Base-by-base conservation (phyloP, 2,888 invertebrate species). In the Cantharis lateralis region DNA sequence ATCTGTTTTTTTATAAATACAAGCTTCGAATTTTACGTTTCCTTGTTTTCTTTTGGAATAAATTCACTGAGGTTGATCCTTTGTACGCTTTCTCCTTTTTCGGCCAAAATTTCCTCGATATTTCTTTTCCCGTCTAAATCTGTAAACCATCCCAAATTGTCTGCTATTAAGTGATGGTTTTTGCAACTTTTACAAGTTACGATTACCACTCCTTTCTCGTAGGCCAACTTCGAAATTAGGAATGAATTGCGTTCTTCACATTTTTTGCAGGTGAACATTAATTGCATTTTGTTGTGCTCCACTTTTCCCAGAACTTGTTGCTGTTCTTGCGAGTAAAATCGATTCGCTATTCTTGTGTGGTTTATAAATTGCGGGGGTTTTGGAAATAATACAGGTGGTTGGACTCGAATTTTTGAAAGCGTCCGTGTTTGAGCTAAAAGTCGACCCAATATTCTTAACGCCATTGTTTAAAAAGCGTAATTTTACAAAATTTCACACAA, bases 61-160 rank as follows among this genome's bases (percentile, higher is more conserved):
- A 70, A 75, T 75, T 75, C 75, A 15, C 68, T 26, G 5, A 75
- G 18, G 16, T 71, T 62, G 1, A 75, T 18, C 26, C 88, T 93
- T 62, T 88, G 89, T 61, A 98, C 95, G 5, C 89, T 90, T 89
- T 98, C 98, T 1, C 98, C 98, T 85, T 95, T 97, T 75, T 93
- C 93, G 15, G 93, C 93, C 86, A 98, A 89, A 48, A 98, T 95
- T 80, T 95, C 94, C 89, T 98, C 98, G 82, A 99, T 96, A 85
- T 98, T 98, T 80, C 91, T 91, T 84, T 92, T 93, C 0, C 93
- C 93, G 83, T 93, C 89, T 84, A 95, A 89, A 85, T 96, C 95
- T 0, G 93, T 90, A 86, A 98, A 99, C 98, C 98, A 99, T 80
- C 95, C 95, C 1, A 99, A 90, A 88, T 99, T 98, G 86, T 99